Evolutionary conservation across 2,888 invertebrate species (phyloP), one percentile per base, ranked within the genome.

Genomic region (Pycnomerus fuliginosus): DNA sequence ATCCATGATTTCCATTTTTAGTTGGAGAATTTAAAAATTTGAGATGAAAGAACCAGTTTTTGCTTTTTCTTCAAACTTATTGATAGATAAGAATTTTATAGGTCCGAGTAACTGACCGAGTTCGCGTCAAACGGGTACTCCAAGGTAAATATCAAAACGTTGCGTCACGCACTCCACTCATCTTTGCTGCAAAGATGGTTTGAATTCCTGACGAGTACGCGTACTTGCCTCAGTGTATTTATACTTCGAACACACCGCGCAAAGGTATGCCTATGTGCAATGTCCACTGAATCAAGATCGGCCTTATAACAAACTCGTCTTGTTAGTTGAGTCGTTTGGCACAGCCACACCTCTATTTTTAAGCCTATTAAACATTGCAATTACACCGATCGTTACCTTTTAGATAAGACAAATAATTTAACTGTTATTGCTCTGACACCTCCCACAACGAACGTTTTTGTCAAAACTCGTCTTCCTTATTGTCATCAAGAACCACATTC

Each of bases 241-340:
- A 47, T 42, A 42, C 33, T 25, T 24, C 29, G 38, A 42, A 30
- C 14, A 37, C 40, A 47, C 28, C 22, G 42, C 37, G 20, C 27
- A 34, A 42, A 47, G 47, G 46, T 46, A 46, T 47, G 42, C 24
- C 33, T 34, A 23, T 43, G 12, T 42, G 36, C 32, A 27, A 53
- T 47, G 44, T 43, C 48, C 43, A 45, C 48, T 42, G 39, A 52
- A 48, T 50, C 49, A 49, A 50, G 47, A 48, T 52, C 42, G 31
- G 25, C 35, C 40, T 45, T 39, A 25, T 31, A 28, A 5, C 4
- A 4, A 8, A 45, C 33, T 44, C 34, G 38, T 44, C 36, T 40
- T 47, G 42, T 47, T 47, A 42, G 25, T 42, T 30, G 13, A 15
- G 36, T 41, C 36, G 37, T 46, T 45, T 47, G 47, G 47, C 47